phyloP scores from a whole-genome alignment of 2,113 vertebrate genomes.

The Tretioscincus oriximinensis region DNA sequence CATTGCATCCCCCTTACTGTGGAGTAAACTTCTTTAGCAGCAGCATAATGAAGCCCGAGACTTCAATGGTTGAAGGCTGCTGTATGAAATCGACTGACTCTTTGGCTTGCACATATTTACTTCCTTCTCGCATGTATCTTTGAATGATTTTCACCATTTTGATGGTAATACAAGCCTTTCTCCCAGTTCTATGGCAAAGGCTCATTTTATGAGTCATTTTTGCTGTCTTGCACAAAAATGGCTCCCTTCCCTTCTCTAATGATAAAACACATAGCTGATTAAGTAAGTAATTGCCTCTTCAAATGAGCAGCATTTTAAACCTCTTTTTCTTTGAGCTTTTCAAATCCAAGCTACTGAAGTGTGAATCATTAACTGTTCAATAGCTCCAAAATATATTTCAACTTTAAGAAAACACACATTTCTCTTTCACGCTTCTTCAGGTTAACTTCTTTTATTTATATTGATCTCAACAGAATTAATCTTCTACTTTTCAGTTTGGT shows the following conservation, averaged over 20 bases:
- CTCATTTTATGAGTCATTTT: constrained; percentile 70
- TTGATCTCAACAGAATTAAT: constrained; percentile 50
- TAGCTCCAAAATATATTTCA: constrained; percentile 58
- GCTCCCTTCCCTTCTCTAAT: constrained; percentile 36
- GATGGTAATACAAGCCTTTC: constrained; percentile 57
- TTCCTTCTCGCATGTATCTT: constrained; percentile 53
- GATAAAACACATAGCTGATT: constrained; percentile 63
- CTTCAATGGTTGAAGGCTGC: constrained; percentile 40
- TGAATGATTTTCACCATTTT: constrained; percentile 61
- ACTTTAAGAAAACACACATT: constrained; percentile 52
- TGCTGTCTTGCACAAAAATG: constrained; percentile 68
- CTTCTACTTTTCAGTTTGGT: constrained; percentile 39
- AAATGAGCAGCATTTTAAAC: constrained; percentile 61
- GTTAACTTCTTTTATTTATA: constrained; percentile 57
- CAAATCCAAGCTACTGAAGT: constrained; percentile 62
- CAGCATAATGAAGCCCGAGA: constrained; percentile 15
- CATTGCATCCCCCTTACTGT: neutral
- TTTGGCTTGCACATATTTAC: constrained; percentile 40
- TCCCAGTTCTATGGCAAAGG: constrained; percentile 50
- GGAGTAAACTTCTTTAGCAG: neutral
- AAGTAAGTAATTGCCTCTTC: constrained; percentile 71
- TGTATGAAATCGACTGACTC: constrained; percentile 53
- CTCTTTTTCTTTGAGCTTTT: constrained; percentile 69
- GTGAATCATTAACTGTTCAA: constrained; percentile 70
- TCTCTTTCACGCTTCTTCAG: constrained; percentile 50